These are phyloP conservation scores for Anguilla japonica DNA, from an alignment of 2,113 vertebrate species.

Conservation along the genomic window DNA sequence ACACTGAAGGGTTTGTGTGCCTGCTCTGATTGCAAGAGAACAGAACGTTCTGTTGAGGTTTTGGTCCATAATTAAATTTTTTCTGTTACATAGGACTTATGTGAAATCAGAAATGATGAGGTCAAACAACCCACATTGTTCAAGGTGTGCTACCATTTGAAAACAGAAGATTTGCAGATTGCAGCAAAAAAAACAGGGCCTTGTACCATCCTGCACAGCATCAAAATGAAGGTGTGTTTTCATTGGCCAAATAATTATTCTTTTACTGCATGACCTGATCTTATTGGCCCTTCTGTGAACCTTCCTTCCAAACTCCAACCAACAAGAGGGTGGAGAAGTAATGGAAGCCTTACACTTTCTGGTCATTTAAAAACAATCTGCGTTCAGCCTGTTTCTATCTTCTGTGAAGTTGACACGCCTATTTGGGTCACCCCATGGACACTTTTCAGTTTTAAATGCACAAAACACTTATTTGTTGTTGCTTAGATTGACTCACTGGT, in stretches of 20 bases:
- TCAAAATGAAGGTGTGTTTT: neutral
- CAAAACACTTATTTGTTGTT: neutral
- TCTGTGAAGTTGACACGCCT: neutral
- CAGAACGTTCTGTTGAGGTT: neutral
- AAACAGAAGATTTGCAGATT: neutral
- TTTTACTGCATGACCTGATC: neutral
- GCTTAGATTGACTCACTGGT: neutral
- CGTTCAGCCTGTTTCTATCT: neutral
- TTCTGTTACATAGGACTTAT: neutral
- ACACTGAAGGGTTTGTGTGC: neutral
- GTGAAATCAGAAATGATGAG: neutral
- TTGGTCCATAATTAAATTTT: neutral
- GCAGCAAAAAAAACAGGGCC: neutral
- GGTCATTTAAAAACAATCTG: neutral
- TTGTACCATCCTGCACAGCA: neutral
- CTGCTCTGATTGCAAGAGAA: neutral
- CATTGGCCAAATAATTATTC: neutral
- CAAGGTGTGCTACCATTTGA: neutral
- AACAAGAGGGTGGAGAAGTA: neutral
- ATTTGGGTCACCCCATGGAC: neutral
- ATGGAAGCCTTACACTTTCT: neutral
- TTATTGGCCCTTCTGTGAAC: neutral
- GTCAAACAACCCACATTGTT: neutral
- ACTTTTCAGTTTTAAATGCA: neutral
- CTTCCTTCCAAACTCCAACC: neutral